A percentile compares a stretch with the other conserved stretches of the same genome.
phyloP scores from a whole-genome alignment of 1,140 invertebrate species.

The Brachionus asplanchnoidis region DNA sequence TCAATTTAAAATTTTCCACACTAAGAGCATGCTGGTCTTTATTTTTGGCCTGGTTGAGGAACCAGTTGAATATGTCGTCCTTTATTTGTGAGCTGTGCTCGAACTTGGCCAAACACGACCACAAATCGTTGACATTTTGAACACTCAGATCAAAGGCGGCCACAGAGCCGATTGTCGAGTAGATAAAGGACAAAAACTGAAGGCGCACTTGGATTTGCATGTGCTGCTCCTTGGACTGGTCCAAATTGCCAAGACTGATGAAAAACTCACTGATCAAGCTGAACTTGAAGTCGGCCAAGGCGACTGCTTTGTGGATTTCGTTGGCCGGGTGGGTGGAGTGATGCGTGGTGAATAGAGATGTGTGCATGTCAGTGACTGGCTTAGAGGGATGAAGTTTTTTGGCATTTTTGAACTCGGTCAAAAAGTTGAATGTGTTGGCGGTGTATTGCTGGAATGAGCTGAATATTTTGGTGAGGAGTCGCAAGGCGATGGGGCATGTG shows the following conservation, averaged over 20 bases:
- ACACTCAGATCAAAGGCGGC: conserved; percentile 67
- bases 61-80: conserved; percentile 82
- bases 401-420: background rate
- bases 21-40: conserved; percentile 78
- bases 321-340: background rate
- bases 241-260: background rate
- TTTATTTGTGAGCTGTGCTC: conserved; percentile 64
- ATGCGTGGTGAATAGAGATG: background rate
- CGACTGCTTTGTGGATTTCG: conserved; percentile 32
- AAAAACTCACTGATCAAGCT: background rate
- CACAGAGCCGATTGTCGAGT: conserved; percentile 80
- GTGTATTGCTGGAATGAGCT: conserved; percentile 75
- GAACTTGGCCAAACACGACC: conserved; percentile 77
- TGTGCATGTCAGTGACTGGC: background rate
- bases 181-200: conserved; percentile 83
- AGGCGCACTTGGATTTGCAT: conserved; percentile 71
- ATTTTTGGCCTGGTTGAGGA: conserved; percentile 75
- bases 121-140: conserved; percentile 60
- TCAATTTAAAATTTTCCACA: conserved; percentile 74
- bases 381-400: background rate
- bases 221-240: background rate
- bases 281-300: conserved; percentile 19
- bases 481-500: conserved; percentile 79
- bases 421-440: background rate
- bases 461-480: conserved; percentile 79